Conservation (phyloP, 2,888 invertebrate genomes). For the Tinea pellionella region DNA sequence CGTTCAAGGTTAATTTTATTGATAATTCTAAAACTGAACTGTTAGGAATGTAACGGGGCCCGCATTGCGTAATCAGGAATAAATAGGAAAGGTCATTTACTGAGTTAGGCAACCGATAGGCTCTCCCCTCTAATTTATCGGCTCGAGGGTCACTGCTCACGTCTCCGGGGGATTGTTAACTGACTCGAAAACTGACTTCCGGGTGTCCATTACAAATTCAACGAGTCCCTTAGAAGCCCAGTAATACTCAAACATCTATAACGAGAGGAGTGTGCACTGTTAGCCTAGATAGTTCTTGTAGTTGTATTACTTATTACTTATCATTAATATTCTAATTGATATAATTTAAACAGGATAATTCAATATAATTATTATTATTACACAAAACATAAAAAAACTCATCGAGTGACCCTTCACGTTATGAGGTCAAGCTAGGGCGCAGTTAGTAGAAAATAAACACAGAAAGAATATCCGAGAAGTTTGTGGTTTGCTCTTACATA, state of each 20-base stretch:
- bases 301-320: too few species aligned
- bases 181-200: not conserved
- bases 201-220: not conserved
- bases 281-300: too few species aligned
- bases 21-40: not conserved
- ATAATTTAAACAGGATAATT: not conserved
- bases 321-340: too few species aligned
- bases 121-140: not conserved
- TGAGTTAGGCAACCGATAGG: not conserved
- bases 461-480: too few species aligned
- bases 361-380: not conserved
- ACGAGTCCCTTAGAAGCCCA: not conserved
- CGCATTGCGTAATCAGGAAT: slow-evolving; percentile 5
- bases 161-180: not conserved
- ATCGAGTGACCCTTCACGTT: not conserved
- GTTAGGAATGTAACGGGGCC: not conserved
- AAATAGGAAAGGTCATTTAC: not conserved
- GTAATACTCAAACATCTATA: too few species aligned
- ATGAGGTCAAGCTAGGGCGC: not conserved
- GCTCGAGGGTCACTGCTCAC: not conserved
- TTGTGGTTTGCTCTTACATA: too few species aligned
- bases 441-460: not conserved
- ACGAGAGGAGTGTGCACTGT: too few species aligned
- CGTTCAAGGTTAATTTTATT: slow-evolving; percentile 1
- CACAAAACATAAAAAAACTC: not conserved